These are phyloP conservation scores for Etheostoma cragini DNA, from an alignment of 2,113 vertebrate genomes.

Conservation along the genomic window DNA sequence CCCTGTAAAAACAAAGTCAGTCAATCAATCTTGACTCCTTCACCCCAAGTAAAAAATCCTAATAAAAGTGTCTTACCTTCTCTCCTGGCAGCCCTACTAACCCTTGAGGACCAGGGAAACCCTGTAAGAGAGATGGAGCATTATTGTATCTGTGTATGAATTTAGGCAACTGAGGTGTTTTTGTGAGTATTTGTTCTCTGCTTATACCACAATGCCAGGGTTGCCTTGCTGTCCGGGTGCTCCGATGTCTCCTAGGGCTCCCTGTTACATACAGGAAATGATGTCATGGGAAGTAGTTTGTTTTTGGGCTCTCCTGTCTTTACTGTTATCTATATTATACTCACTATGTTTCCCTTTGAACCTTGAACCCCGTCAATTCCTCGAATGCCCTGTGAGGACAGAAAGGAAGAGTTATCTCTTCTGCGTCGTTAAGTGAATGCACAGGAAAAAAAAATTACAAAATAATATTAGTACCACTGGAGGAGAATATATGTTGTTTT, in stretches of 20 bases:
- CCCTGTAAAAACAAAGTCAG: conserved; percentile 80
- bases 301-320: neutral
- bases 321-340: conserved; percentile 26
- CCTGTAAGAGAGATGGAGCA: conserved; percentile 78
- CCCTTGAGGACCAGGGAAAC: conserved; percentile 92
- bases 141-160: conserved; percentile 1
- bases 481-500: neutral
- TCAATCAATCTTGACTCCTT: neutral
- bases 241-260: conserved; percentile 87
- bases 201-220: conserved; percentile 88
- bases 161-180: neutral
- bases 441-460: conserved; percentile 4
- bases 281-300: neutral
- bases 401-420: neutral
- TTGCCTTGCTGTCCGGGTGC: conserved; percentile 92
- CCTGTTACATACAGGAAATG: conserved; percentile 78
- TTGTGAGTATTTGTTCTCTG: conserved; percentile 7
- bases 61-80: conserved; percentile 84
- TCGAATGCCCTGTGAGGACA: conserved; percentile 82
- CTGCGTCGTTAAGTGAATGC: neutral
- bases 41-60: neutral
- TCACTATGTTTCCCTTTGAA: conserved; percentile 90
- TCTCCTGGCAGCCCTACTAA: conserved; percentile 89
- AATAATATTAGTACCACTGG: neutral
- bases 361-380: conserved; percentile 91